Percentiles rank a stretch among this genome's conserved stretches.
Evolutionary conservation across 2,888 invertebrate species (phyloP).

Genomic region (Ecdyonurus torrentis): DNA sequence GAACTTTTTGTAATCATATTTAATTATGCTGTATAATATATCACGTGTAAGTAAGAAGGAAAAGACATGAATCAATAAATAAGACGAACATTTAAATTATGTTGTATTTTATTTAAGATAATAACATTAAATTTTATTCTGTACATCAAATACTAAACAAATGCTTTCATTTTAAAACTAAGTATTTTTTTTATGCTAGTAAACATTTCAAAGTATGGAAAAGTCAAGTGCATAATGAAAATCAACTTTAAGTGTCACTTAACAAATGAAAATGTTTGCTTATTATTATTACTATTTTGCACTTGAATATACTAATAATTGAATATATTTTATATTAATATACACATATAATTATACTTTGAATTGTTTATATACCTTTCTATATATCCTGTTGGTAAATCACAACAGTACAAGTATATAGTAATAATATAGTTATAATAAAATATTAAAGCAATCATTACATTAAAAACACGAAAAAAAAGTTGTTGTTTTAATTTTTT

Average conservation of each 20-base stretch:
- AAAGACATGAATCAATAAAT: background rate
- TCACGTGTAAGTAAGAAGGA: too few relatives aligned
- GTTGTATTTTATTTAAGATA: background rate
- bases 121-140: background rate
- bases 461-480: background rate
- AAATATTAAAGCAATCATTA: background rate
- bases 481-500: background rate
- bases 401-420: background rate
- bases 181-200: background rate
- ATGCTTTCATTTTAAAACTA: constrained; percentile 2
- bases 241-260: too few relatives aligned
- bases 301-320: too few relatives aligned
- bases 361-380: background rate
- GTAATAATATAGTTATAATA: background rate
- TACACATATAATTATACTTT: background rate
- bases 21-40: too few relatives aligned
- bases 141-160: constrained; percentile 1
- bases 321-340: too few relatives aligned
- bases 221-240: background rate
- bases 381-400: background rate
- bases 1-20: too few relatives aligned
- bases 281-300: too few relatives aligned
- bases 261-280: too few relatives aligned
- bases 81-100: background rate
- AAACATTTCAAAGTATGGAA: background rate